Evolutionary conservation across 2,113 vertebrate genomes (phyloP).

Genomic region (Plestiodon gilberti): DNA sequence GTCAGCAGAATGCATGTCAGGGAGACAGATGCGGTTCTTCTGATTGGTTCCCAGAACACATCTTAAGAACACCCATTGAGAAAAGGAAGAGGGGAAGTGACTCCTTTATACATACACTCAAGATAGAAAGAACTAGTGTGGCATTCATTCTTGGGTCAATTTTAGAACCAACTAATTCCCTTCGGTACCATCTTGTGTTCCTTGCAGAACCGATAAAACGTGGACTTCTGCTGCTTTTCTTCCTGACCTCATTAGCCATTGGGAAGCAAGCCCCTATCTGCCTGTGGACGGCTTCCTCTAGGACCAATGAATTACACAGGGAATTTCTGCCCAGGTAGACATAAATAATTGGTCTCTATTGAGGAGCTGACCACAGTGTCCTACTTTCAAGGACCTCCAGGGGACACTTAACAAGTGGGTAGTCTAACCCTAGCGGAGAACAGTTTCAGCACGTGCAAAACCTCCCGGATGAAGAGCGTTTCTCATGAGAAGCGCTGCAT

Average conservation of each 20-base stretch:
- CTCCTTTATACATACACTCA: background rate
- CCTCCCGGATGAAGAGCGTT: background rate
- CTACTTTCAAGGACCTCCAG: background rate
- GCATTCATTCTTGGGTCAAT: background rate
- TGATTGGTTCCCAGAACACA: background rate
- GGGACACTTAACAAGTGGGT: background rate
- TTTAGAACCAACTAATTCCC: background rate
- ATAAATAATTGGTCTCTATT: slow-evolving; percentile 16
- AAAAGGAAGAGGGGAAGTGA: background rate
- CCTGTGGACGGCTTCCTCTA: background rate
- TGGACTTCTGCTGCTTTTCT: background rate
- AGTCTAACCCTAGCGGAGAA: background rate
- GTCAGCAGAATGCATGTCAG: background rate
- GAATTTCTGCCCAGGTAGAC: background rate
- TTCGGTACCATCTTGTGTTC: background rate
- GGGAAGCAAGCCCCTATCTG: background rate
- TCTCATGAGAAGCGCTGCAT: background rate
- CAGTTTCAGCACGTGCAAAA: background rate
- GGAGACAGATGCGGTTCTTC: background rate
- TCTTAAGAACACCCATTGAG: background rate
- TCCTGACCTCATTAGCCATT: background rate
- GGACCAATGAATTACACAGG: background rate
- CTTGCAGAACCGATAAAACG: background rate
- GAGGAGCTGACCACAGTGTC: background rate
- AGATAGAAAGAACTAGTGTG: background rate